These are phyloP conservation scores for Gobionotothen gibberifrons DNA, from an alignment of 2,797 vertebrate genomes.

Conservation along the genomic window DNA sequence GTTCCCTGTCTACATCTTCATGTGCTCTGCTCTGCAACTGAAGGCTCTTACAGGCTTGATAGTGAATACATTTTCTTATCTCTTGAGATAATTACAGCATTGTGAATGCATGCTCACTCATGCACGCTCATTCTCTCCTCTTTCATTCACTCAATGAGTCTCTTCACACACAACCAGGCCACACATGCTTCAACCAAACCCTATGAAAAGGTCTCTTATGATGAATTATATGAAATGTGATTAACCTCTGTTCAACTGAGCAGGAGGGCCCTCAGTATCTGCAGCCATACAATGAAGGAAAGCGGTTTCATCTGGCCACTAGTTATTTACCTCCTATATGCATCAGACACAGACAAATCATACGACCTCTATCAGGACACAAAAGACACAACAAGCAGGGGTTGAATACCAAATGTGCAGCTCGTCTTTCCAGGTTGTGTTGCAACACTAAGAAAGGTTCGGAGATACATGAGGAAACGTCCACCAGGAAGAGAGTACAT, in stretches of 20 bases:
- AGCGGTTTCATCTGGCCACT: slow-evolving; percentile 1
- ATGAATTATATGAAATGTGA: slow-evolving; percentile 61
- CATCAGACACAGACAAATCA: slow-evolving; percentile 29
- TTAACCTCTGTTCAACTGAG: slow-evolving; percentile 35
- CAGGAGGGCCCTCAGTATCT: slow-evolving; percentile 4
- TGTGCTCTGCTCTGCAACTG: slow-evolving; percentile 45
- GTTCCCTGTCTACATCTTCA: slow-evolving; percentile 69
- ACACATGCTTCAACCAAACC: slow-evolving; percentile 30
- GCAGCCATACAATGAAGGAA: neutral
- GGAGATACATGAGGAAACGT: slow-evolving; percentile 23
- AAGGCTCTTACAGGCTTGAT: slow-evolving; percentile 44
- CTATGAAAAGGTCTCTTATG: slow-evolving; percentile 25
- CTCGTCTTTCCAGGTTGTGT: slow-evolving; percentile 38
- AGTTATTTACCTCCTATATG: neutral
- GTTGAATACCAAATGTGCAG: slow-evolving; percentile 37
- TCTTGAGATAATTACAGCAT: slow-evolving; percentile 69
- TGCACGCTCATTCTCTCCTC: slow-evolving; percentile 34
- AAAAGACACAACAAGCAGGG: slow-evolving; percentile 19
- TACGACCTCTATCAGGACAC: slow-evolving; percentile 48
- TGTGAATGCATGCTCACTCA: slow-evolving; percentile 49
- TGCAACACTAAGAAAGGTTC: slow-evolving; percentile 39
- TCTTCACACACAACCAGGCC: slow-evolving; percentile 7
- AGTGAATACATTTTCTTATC: slow-evolving; percentile 70
- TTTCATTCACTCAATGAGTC: slow-evolving; percentile 29
- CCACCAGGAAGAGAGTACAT: slow-evolving; percentile 3